Percentiles rank a stretch among this genome's conserved stretches.
Evolutionary conservation across 2,797 vertebrate species (phyloP).

Genomic region (Argya squamiceps): DNA sequence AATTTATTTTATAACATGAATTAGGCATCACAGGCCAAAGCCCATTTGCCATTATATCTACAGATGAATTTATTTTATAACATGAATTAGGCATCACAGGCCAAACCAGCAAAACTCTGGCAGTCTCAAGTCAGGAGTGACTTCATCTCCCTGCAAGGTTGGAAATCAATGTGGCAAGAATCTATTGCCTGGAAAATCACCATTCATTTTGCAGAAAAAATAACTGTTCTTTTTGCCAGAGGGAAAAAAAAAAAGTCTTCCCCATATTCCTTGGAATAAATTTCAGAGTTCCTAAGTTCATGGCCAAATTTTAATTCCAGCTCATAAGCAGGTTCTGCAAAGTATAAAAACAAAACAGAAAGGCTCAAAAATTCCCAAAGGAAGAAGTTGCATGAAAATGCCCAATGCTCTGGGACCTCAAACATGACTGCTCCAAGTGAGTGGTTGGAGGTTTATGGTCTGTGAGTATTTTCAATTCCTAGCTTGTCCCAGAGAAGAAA

Average conservation of each 20-base stretch:
- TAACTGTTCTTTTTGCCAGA: neutral
- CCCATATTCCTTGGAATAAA: neutral
- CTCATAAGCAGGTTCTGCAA: neutral
- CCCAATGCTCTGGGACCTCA: neutral
- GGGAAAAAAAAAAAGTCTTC: neutral
- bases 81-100: neutral
- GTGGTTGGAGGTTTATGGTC: neutral
- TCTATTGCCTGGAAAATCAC: neutral
- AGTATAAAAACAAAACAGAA: neutral
- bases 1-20: neutral
- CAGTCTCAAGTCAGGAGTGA: neutral
- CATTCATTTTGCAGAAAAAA: neutral
- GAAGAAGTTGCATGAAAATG: neutral
- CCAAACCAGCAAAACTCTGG: neutral
- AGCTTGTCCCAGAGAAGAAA: neutral
- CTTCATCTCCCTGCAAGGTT: neutral
- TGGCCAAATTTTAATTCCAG: neutral
- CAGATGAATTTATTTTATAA: neutral
- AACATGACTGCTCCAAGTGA: rapidly evolving
- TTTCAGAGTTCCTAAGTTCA: neutral
- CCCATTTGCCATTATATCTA: neutral
- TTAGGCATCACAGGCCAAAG: neutral
- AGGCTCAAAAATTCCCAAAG: neutral
- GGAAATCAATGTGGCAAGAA: neutral
- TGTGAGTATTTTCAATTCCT: neutral